phyloP scores from a whole-genome alignment of 2,113 vertebrate species.

The Salvelinus fontinalis region DNA sequence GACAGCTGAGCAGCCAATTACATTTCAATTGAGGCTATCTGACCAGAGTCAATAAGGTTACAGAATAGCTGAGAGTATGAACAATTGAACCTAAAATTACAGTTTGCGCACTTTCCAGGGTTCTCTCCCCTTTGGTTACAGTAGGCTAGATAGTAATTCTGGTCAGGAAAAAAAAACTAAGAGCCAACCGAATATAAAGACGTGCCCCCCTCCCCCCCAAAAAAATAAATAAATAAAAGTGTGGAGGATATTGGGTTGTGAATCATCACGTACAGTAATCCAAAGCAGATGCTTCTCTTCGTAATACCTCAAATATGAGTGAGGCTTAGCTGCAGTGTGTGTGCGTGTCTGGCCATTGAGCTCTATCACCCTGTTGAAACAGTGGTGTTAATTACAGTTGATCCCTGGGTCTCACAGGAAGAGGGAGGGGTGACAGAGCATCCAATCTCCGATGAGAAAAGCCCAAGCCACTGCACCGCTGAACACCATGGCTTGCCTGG shows the following conservation, averaged over 20 bases:
- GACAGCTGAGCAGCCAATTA: conserved; percentile 17
- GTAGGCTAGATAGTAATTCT: neutral
- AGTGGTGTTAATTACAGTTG: conserved; percentile 10
- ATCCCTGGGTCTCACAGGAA: conserved; percentile 1
- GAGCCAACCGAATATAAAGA: neutral
- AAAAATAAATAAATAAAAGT: too few species aligned
- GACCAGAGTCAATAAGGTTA: neutral
- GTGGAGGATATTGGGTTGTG: neutral
- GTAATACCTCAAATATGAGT: conserved; percentile 10
- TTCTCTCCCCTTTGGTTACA: neutral
- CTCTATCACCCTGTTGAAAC: neutral
- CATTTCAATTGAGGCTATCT: conserved; percentile 6
- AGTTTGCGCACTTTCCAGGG: neutral
- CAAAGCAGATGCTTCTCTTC: conserved; percentile 8
- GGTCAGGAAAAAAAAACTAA: too few species aligned
- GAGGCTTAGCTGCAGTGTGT: neutral
- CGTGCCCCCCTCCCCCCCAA: neutral
- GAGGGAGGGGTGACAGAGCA: neutral
- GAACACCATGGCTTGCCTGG: too few species aligned
- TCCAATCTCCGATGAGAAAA: neutral
- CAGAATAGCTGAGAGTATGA: neutral
- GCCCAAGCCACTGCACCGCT: neutral
- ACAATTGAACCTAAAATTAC: neutral
- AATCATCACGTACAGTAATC: conserved; percentile 1
- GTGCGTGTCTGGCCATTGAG: neutral